Evolutionary conservation across 1,140 invertebrate genomes (phyloP), one percentile per base, ranked within the genome.

Genomic region (Elysia chlorotica): DNA sequence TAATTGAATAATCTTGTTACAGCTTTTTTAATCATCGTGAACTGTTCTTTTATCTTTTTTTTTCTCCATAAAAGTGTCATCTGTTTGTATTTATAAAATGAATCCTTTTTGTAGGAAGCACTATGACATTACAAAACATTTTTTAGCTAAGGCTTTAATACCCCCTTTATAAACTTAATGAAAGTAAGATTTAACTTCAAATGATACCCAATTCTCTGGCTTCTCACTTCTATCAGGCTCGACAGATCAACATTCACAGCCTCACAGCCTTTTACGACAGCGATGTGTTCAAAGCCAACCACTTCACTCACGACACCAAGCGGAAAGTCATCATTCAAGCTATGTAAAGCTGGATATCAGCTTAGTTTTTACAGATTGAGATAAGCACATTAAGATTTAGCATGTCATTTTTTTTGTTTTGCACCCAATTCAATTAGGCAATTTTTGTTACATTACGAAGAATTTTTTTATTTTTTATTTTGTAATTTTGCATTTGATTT

Each of bases 181-280:
- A n/a, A n/a, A n/a, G n/a, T n/a, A n/a, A n/a, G n/a, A n/a, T n/a
- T n/a, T n/a, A n/a, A n/a, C n/a, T n/a, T n/a, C n/a, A n/a, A n/a
- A n/a, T n/a, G n/a, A n/a, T n/a, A 48, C 41, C n/a, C 41, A 48
- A 48, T 48, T 14, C 21, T 23, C 6, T 25, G 30, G 4, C 41
- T 70, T 54, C n/a, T 63, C 74, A 70, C 65, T 28, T 66, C 84
- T 90, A 90, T 69, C 87, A 97, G 91, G 96, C 96, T 0, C 93
- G 95, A 83, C 94, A 96, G 87, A 93, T 99, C 62, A 95, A 96
- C 83, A 95, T 99, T 69, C 90, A 92, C 68, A 95, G 97, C 86
- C 86, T 99, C 36, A 92, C 93, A 81, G 90, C 94, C 1, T 99
- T 99, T 87, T 99, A 96, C 81, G 92, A 95, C 30, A 98, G 96